Conservation (phyloP, 2,113 vertebrate species). For the Callipepla squamata region DNA sequence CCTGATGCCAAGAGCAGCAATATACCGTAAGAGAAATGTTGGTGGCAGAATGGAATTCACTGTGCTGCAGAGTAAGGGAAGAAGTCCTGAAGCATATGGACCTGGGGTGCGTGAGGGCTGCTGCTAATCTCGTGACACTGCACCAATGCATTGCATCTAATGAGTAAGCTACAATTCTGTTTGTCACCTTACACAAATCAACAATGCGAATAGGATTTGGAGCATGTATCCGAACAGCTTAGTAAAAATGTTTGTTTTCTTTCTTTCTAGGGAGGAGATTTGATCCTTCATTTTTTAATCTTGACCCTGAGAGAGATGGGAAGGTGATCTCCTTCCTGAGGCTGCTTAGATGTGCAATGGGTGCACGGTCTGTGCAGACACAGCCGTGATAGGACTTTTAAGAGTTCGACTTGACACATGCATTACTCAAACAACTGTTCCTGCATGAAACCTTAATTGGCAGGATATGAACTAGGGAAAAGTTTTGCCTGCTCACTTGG, state of each 20-base stretch:
- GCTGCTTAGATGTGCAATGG: neutral
- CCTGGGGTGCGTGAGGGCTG: fast-evolving
- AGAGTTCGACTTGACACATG: neutral
- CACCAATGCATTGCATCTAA: neutral
- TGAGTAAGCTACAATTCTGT: neutral
- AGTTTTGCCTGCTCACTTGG: neutral
- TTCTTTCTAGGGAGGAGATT: neutral
- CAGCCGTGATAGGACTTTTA: neutral
- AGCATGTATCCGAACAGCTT: neutral
- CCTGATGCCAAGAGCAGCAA: neutral
- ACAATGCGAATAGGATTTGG: neutral
- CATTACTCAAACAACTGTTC: neutral
- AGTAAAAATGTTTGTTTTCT: neutral
- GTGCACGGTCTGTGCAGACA: neutral
- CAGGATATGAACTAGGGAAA: neutral
- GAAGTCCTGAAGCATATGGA: neutral
- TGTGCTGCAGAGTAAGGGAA: fast-evolving
- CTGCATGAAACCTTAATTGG: neutral
- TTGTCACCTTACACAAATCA: neutral
- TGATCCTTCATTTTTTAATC: neutral
- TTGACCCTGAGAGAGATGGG: neutral
- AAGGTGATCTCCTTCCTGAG: neutral
- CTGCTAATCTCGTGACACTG: neutral
- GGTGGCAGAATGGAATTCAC: neutral
- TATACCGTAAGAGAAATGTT: fast-evolving